Base-by-base conservation (phyloP, 2,888 invertebrate species). In the Tenthredo amoena region DNA sequence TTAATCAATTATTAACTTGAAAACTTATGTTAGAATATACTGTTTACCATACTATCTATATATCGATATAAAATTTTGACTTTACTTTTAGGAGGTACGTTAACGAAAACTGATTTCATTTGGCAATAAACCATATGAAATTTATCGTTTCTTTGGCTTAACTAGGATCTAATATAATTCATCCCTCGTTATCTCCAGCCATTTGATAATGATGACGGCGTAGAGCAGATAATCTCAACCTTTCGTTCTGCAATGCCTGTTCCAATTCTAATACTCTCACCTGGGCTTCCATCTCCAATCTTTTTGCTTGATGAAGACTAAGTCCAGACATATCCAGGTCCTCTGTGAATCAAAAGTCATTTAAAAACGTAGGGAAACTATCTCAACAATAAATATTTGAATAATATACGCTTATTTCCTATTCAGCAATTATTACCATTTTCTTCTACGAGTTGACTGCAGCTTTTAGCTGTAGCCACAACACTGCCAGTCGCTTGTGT, bases 241-340 rank as follows among this genome's bases (percentile, higher is more conserved):
- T 95, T 94, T 99, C 99, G 88, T 97, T 97, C 92, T 98, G 98
- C 87, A 99, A 94, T 85, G 97, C 97, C 87, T 97, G 97, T 93
- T 99, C 99, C 89, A 99, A 94, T 94, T 99, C 98, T 88, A 99
- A 94, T 86, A 99, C 97, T 91, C 97, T 96, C 71, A 99, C 98
- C 94, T 99, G 99, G 88, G 98, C 97, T 94, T 99, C 99, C 98
- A 99, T 99, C 95, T 99, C 99, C 89, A 98, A 95, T 58, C 98
- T 96, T 92, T 99, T 99, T 1, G 99, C 98, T 93, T 99, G 98
- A 93, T 99, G 99, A 87, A 99, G 95, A 68, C 98, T 97, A 87
- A 99, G 94, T 88, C 97, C 96, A 2, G 97, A 96, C 90, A 99
- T 97, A 94, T 99, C 99, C 89, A 99, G 95, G 84, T 98, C 97